These are phyloP conservation scores for Agrotis clavis DNA, from an alignment of 2,888 invertebrate genomes.

Conservation along the genomic window DNA sequence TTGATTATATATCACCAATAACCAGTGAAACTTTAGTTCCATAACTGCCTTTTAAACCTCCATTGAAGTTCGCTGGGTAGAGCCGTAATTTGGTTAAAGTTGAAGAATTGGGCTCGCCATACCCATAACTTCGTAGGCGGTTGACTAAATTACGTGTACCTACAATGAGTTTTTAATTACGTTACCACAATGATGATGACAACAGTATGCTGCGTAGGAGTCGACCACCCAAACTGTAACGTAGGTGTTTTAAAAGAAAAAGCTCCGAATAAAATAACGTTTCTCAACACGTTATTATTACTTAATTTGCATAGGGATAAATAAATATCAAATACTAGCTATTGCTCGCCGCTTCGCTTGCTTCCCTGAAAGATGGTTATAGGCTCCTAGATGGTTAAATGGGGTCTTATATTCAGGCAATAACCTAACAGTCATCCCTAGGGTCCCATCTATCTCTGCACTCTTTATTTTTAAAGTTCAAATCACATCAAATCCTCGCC, in stretches of 20 bases:
- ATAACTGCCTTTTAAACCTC: neutral
- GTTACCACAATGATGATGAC: slow-evolving; percentile 57
- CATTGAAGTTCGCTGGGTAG: neutral
- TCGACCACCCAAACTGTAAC: slow-evolving; percentile 43
- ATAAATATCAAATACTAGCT: neutral
- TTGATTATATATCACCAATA: neutral
- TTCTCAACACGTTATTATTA: neutral
- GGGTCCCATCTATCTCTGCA: no score
- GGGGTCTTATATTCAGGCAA: no score
- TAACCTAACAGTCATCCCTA: no score
- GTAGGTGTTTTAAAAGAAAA: slow-evolving; percentile 40
- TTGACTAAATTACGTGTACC: slow-evolving; percentile 14
- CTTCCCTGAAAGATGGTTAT: no score
- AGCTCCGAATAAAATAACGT: slow-evolving; percentile 4
- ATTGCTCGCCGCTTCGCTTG: neutral
- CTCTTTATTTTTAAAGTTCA: no score
- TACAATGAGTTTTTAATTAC: slow-evolving; percentile 53
- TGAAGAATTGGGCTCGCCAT: neutral
- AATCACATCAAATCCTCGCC: no score
- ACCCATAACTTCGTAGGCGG: slow-evolving; percentile 14
- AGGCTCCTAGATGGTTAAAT: no score
- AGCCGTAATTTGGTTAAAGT: neutral
- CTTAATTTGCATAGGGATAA: neutral
- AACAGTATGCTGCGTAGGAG: slow-evolving; percentile 51
- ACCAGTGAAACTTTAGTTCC: neutral